phyloP scores from a whole-genome alignment of 2,113 vertebrate species.

The Poecile atricapillus region DNA sequence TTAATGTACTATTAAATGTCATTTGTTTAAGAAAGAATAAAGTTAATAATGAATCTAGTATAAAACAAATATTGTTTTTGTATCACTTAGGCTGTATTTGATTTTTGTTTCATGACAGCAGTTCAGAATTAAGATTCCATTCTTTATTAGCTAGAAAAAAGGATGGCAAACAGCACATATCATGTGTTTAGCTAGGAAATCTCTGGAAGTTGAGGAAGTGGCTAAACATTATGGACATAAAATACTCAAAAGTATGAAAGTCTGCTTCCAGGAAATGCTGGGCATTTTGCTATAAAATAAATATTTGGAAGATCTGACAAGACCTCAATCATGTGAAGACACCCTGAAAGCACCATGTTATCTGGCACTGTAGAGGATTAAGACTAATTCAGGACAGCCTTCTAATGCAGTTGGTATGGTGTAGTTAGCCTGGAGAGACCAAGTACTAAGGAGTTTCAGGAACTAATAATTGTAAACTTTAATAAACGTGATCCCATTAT shows the following conservation, averaged over 20 bases:
- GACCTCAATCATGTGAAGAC: not conserved
- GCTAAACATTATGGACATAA: not conserved
- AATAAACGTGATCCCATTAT: not conserved
- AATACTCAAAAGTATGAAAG: not conserved
- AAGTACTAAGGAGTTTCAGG: not conserved
- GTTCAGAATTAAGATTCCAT: constrained; percentile 1
- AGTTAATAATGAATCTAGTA: not conserved
- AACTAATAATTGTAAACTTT: not conserved
- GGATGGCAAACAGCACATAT: not conserved
- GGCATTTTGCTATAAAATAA: not conserved
- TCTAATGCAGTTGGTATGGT: not conserved
- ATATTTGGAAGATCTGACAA: not conserved
- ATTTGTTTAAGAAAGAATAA: constrained; percentile 24
- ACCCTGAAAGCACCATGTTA: rapidly evolving
- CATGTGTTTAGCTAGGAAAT: not conserved
- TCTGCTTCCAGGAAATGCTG: not conserved
- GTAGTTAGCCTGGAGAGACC: not conserved
- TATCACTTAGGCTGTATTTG: constrained; percentile 23
- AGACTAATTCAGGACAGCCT: not conserved
- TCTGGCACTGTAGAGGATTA: not conserved
- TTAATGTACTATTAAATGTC: constrained; percentile 37
- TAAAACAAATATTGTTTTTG: constrained; percentile 12
- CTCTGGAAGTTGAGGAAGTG: not conserved
- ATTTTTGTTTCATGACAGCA: not conserved
- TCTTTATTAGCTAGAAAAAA: not conserved